A percentile compares a stretch with the other conserved stretches of the same genome.
Evolutionary conservation across 2,888 invertebrate species (phyloP).

Genomic region (Ganaspis brasiliensis): DNA sequence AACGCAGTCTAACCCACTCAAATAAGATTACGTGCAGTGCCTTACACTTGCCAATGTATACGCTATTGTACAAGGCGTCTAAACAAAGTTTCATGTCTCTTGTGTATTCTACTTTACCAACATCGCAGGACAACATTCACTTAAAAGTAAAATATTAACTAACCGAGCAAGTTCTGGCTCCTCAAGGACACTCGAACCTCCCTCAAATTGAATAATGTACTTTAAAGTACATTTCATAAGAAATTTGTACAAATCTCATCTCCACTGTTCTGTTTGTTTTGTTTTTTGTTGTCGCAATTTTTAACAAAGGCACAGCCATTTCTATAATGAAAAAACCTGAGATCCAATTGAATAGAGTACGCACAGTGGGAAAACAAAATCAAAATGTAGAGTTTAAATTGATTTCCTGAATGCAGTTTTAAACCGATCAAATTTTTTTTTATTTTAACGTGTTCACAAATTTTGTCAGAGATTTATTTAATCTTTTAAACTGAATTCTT

Average conservation of each 20-base stretch:
- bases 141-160: slow-evolving; percentile 41
- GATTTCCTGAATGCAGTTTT: no score
- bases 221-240: background rate
- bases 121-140: slow-evolving; percentile 39
- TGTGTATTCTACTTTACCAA: slow-evolving; percentile 39
- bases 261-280: background rate
- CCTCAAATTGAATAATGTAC: slow-evolving; percentile 3
- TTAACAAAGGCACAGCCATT: no score
- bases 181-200: slow-evolving; percentile 28
- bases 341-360: no score
- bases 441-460: no score
- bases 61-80: slow-evolving; percentile 42
- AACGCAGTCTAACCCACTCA: slow-evolving; percentile 42
- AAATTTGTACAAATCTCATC: background rate
- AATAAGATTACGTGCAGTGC: slow-evolving; percentile 39
- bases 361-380: no score
- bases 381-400: no score
- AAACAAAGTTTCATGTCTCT: slow-evolving; percentile 41
- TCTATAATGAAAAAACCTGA: no score
- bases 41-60: slow-evolving; percentile 29
- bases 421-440: no score
- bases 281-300: background rate
- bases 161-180: slow-evolving; percentile 13
- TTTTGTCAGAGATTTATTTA: no score
- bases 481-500: no score